Conservation (phyloP, 2,888 invertebrate genomes). For the Drosophila acutilabella region DNA sequence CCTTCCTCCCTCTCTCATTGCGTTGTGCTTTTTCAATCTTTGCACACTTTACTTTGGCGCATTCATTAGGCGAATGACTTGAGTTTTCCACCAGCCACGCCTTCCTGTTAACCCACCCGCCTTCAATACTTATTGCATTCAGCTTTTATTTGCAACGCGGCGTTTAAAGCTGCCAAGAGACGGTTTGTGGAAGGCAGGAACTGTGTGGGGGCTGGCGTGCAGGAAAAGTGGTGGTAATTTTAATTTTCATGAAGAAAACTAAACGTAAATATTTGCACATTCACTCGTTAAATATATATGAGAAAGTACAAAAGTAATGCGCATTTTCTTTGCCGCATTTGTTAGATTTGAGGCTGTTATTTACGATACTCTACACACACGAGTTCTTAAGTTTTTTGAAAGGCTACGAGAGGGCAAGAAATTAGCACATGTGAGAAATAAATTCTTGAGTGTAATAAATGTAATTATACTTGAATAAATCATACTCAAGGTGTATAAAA, state of each 20-base stretch:
- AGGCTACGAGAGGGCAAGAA: neutral
- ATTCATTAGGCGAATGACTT: conserved; percentile 79
- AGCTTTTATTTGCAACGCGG: conserved; percentile 43
- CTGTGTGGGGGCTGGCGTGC: no score
- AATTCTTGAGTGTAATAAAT: neutral
- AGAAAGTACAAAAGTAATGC: conserved; percentile 21
- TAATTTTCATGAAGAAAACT: conserved; percentile 49
- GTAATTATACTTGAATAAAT: no score
- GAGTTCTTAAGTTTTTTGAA: neutral
- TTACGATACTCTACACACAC: conserved; percentile 23
- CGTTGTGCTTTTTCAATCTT: conserved; percentile 58
- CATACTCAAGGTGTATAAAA: no score
- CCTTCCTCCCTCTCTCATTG: conserved; percentile 5
- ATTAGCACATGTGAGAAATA: neutral
- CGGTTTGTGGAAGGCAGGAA: neutral
- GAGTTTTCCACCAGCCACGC: conserved; percentile 60
- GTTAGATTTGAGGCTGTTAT: conserved; percentile 37
- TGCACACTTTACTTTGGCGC: conserved; percentile 65
- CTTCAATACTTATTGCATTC: conserved; percentile 42
- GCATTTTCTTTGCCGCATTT: conserved; percentile 46
- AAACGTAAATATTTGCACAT: conserved; percentile 55
- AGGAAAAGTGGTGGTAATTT: conserved; percentile 24
- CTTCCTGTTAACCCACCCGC: neutral
- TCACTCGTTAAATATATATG: conserved; percentile 30
- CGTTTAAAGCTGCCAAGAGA: conserved; percentile 30